Evolutionary conservation across 2,888 invertebrate genomes (phyloP).

Genomic region (Dendrolimus houi): DNA sequence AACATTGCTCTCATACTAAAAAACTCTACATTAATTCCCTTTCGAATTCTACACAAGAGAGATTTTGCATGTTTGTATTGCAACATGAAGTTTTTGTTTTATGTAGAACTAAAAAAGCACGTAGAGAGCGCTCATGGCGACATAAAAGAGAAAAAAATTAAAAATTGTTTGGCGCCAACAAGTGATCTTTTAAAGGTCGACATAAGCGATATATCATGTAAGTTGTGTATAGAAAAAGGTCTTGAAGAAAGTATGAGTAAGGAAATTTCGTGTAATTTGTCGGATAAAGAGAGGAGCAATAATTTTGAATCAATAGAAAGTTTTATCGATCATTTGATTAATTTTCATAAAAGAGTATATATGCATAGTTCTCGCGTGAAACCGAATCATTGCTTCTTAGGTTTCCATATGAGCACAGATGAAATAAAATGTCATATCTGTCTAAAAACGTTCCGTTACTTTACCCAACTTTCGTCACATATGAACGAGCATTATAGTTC

Average conservation of each 20-base stretch:
- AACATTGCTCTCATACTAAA: constrained; percentile 18
- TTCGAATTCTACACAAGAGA: constrained; percentile 19
- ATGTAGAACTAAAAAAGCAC: constrained; percentile 17
- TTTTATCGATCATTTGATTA: no score
- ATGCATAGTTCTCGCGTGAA: constrained; percentile 3
- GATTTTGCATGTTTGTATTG: constrained; percentile 24
- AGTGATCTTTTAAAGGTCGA: constrained; percentile 16
- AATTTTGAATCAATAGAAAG: no score
- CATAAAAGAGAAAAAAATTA: constrained; percentile 12
- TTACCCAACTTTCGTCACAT: constrained; percentile 41
- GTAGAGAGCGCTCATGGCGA: constrained; percentile 11
- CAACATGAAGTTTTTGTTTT: constrained; percentile 15
- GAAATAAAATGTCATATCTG: constrained; percentile 24
- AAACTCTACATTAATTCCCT: constrained; percentile 20
- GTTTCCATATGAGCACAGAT: constrained; percentile 18
- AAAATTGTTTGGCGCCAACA: constrained; percentile 15
- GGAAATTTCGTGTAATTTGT: no score
- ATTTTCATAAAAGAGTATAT: no score
- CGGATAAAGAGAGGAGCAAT: no score
- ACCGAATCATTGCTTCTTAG: constrained; percentile 18
- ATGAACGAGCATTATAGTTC: constrained; percentile 54
- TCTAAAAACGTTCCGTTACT: constrained; percentile 34
- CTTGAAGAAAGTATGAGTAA: no score
- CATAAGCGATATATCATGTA: constrained; percentile 17
- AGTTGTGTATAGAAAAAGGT: constrained; percentile 9